Percentiles rank a stretch among this genome's conserved stretches.
Conservation (phyloP, 2,113 vertebrate species). For the Neolamprologus toae region DNA sequence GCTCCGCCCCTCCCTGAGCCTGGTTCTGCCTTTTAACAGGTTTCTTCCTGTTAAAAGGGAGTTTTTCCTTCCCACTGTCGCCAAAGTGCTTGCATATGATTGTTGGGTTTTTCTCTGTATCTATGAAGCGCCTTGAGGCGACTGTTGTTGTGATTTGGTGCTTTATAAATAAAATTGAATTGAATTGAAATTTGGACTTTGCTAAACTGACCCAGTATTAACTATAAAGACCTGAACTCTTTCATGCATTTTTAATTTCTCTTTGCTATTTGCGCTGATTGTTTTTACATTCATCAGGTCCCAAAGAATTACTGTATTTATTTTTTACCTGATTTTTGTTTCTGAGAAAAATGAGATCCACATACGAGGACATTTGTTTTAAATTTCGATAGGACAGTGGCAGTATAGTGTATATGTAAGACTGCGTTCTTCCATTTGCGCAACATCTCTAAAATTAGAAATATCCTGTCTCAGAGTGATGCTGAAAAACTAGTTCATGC, state of each 20-base stretch:
- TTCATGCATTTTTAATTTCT: not conserved
- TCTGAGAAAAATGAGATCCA: not conserved
- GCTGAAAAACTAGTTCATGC: too few species aligned
- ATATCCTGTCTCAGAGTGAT: too few species aligned
- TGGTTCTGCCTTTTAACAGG: not conserved
- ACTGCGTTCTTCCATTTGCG: too few species aligned
- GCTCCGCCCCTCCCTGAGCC: not conserved
- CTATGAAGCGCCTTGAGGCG: rapidly evolving
- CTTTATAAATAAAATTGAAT: rapidly evolving
- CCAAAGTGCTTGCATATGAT: not conserved
- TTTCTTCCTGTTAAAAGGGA: not conserved
- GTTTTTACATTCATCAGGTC: too few species aligned
- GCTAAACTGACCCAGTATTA: not conserved
- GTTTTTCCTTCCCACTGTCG: rapidly evolving
- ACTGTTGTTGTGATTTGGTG: rapidly evolving
- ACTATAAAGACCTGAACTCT: rapidly evolving
- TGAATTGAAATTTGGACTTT: not conserved
- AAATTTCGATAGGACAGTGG: rapidly evolving
- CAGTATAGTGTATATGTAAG: not conserved
- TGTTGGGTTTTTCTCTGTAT: not conserved
- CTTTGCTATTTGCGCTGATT: not conserved
- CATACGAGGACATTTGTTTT: rapidly evolving
- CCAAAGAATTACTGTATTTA: not conserved
- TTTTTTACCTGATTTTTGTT: not conserved
- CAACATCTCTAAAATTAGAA: too few species aligned